phyloP scores from a whole-genome alignment of 1,140 invertebrate genomes.

The Mactra quadrangularis region DNA sequence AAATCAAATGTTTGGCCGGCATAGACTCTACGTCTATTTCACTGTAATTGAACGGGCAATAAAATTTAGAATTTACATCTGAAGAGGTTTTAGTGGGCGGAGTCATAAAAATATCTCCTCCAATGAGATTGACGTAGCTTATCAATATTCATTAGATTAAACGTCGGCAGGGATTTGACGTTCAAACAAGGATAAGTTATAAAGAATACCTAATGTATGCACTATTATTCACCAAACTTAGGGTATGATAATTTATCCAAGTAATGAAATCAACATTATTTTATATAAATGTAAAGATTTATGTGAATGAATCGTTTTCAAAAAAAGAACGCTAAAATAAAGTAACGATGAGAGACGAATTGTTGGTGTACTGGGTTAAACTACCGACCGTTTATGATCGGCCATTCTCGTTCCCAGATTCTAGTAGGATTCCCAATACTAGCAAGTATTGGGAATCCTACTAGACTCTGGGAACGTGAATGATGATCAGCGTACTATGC shows the following conservation, averaged over 20 bases:
- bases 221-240: conserved; percentile 6
- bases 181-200: conserved; percentile 30
- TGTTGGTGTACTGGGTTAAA: no score
- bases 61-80: conserved; percentile 35
- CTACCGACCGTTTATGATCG: no score
- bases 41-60: conserved; percentile 29
- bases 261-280: conserved; percentile 29
- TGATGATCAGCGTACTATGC: no score
- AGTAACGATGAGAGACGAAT: no score
- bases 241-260: conserved; percentile 15
- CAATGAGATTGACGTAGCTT: neutral
- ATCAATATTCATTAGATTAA: conserved; percentile 39
- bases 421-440: no score
- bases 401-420: no score
- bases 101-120: neutral
- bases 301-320: conserved; percentile 3
- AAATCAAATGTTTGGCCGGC: neutral
- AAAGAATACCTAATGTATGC: conserved; percentile 33
- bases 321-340: neutral
- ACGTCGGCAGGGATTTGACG: neutral
- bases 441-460: no score
- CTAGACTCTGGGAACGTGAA: no score
- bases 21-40: conserved; percentile 17
- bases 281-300: conserved; percentile 21
- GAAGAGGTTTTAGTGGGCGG: conserved; percentile 3